Evolutionary conservation across 2,888 invertebrate species (phyloP).

Genomic region (Andrena dorsata): DNA sequence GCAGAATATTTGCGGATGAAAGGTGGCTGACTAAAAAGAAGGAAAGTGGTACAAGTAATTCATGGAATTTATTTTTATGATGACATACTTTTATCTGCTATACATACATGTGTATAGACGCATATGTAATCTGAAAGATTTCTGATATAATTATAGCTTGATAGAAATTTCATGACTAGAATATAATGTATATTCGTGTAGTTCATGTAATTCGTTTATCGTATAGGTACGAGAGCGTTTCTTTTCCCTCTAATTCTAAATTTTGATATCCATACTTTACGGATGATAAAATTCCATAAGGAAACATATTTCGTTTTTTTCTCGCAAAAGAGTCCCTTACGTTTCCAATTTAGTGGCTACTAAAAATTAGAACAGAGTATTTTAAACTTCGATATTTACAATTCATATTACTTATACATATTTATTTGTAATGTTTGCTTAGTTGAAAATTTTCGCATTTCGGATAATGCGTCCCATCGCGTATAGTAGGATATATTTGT

Average conservation of each 20-base stretch:
- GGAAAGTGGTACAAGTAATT: constrained; percentile 22
- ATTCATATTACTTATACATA: neutral
- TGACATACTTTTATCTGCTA: constrained; percentile 27
- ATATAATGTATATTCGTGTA: constrained; percentile 39
- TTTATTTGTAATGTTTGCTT: neutral
- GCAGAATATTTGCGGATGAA: too few relatives aligned
- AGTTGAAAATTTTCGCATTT: neutral
- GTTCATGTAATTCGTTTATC: constrained; percentile 45
- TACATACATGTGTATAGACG: constrained; percentile 32
- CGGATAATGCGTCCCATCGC: neutral
- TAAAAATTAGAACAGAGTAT: constrained; percentile 6
- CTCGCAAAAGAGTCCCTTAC: neutral
- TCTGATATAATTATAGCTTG: constrained; percentile 42
- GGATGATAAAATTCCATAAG: neutral
- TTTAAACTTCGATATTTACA: constrained; percentile 29
- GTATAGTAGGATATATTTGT: neutral
- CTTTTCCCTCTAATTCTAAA: constrained; percentile 74
- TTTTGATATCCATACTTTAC: constrained; percentile 30
- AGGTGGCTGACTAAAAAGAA: neutral
- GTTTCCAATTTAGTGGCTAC: constrained; percentile 6
- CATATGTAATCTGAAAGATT: constrained; percentile 21
- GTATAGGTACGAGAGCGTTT: constrained; percentile 78
- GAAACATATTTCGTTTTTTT: neutral
- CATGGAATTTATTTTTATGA: constrained; percentile 40
- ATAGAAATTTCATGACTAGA: constrained; percentile 75